Evolutionary conservation across 1,140 invertebrate genomes (phyloP), one percentile per base, ranked within the genome.

Genomic region (Oscheius sp.): DNA sequence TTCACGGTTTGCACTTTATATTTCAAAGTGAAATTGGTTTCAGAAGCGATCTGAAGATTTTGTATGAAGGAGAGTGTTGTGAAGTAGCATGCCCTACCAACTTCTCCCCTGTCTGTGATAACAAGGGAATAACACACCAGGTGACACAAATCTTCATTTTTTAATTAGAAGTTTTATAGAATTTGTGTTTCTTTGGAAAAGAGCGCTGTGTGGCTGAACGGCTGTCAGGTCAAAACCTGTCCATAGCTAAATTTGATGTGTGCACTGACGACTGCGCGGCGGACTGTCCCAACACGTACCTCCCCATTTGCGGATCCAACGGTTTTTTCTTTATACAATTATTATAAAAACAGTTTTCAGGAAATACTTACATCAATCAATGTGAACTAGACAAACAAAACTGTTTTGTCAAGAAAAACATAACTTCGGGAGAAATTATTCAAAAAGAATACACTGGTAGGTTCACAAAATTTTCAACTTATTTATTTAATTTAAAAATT

Each of bases 101-200:
- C n/a, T 82, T 70, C 36, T 65, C 32, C 26, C 80, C 80, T 20
- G 74, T 81, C 62, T 82, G 80, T 75, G 80, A 82, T 61, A 73
- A n/a, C 38, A 49, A 73, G 68, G 59, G 52, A 0, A 72, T 23
- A 1, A 80, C 76, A 32, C 77, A 80, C 74, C 65, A 78, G 69
- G 78, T 80, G 61, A 29, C 20, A 68, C 23, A 46, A 2, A 20
- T 55, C 63, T 32, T 28, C 13, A 59, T 31, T 20, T 10, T 20
- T 18, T n/a, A 49, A 29, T 3, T 32, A 32, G 15, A n/a, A 36
- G 31, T n/a, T 23, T 32, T 35, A 28, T 45, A 81, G 77, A 81
- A 81, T 70, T 35, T 81, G n/a, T 81, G 80, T 63, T 55, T 76
- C 42, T 81, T 81, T 65, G 74, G 73, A 13, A 42, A 73, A 26